phyloP scores from a whole-genome alignment of 2,797 vertebrate species.

The Schizopygopsis pylzovi region DNA sequence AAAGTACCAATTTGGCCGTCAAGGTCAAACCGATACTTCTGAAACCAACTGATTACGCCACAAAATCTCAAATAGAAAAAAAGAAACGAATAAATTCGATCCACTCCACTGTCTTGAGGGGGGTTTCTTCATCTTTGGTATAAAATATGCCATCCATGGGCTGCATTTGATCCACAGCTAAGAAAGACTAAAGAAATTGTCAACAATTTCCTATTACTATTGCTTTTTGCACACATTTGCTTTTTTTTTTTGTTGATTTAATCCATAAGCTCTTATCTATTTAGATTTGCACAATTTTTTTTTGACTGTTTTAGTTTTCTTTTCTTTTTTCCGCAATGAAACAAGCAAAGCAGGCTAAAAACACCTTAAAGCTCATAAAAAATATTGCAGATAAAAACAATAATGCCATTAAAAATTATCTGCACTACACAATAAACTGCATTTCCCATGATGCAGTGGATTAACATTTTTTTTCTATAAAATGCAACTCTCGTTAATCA shows the following conservation, averaged over 20 bases:
- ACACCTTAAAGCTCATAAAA: slow-evolving; percentile 90
- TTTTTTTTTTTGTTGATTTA: slow-evolving; percentile 71
- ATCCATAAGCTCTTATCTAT: slow-evolving; percentile 88
- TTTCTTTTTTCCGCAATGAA: slow-evolving; percentile 86
- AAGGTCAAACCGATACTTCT: slow-evolving; percentile 83
- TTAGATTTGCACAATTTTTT: slow-evolving; percentile 65
- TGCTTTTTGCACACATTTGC: slow-evolving; percentile 86
- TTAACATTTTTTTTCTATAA: slow-evolving; percentile 77
- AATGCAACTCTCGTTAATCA: slow-evolving; percentile 83
- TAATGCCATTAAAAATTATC: slow-evolving; percentile 86
- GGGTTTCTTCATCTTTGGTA: slow-evolving; percentile 98
- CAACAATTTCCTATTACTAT: slow-evolving; percentile 99
- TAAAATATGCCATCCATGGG: slow-evolving; percentile 96
- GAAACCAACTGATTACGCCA: slow-evolving; percentile 66
- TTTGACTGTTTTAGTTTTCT: slow-evolving; percentile 58
- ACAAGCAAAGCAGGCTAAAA: slow-evolving; percentile 96
- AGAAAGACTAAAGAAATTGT: slow-evolving; percentile 98
- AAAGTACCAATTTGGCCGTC: slow-evolving; percentile 85
- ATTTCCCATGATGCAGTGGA: slow-evolving; percentile 85
- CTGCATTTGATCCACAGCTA: slow-evolving; percentile 95
- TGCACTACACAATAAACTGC: slow-evolving; percentile 86
- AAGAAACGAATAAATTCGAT: slow-evolving; percentile 77
- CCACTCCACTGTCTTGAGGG: slow-evolving; percentile 87
- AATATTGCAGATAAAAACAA: slow-evolving; percentile 90
- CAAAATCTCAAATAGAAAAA: slow-evolving; percentile 59